Evolutionary conservation across 1,140 invertebrate genomes (phyloP).

Genomic region (Scaptodrosophila lebanonensis): DNA sequence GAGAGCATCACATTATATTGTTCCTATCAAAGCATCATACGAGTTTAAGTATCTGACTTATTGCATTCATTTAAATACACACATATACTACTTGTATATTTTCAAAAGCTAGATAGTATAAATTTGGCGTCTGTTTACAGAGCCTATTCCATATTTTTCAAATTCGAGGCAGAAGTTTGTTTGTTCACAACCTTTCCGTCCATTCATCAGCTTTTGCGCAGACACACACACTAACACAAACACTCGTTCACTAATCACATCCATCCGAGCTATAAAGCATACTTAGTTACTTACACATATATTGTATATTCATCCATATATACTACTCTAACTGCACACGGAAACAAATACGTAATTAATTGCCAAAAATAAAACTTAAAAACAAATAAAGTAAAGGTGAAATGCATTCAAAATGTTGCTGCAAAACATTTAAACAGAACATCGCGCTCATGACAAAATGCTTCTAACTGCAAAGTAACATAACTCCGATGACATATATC

Average conservation of each 20-base stretch:
- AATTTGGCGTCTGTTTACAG: too few species aligned
- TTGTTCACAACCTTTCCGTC: slow-evolving; percentile 53
- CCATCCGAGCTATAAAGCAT: slow-evolving; percentile 10
- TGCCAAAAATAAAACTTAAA: slow-evolving; percentile 22
- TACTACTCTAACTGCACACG: slow-evolving; percentile 31
- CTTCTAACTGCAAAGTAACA: too few species aligned
- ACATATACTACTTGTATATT: too few species aligned
- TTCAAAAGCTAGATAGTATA: too few species aligned
- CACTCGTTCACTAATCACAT: not conserved
- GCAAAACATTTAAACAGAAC: slow-evolving; percentile 19
- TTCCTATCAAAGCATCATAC: slow-evolving; percentile 42
- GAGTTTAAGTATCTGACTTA: too few species aligned
- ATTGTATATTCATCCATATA: slow-evolving; percentile 41
- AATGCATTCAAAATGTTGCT: slow-evolving; percentile 69
- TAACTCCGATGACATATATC: too few species aligned
- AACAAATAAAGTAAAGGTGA: slow-evolving; percentile 1
- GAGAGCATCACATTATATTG: too few species aligned
- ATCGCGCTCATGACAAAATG: not conserved
- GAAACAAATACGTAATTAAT: slow-evolving; percentile 38
- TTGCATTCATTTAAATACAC: too few species aligned
- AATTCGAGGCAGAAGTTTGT: too few species aligned
- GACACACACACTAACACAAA: slow-evolving; percentile 13
- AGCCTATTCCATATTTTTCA: too few species aligned
- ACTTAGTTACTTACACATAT: slow-evolving; percentile 19
- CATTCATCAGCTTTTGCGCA: slow-evolving; percentile 55